Evolutionary conservation across 2,888 invertebrate species (phyloP).

Genomic region (Folsomia manolachei): DNA sequence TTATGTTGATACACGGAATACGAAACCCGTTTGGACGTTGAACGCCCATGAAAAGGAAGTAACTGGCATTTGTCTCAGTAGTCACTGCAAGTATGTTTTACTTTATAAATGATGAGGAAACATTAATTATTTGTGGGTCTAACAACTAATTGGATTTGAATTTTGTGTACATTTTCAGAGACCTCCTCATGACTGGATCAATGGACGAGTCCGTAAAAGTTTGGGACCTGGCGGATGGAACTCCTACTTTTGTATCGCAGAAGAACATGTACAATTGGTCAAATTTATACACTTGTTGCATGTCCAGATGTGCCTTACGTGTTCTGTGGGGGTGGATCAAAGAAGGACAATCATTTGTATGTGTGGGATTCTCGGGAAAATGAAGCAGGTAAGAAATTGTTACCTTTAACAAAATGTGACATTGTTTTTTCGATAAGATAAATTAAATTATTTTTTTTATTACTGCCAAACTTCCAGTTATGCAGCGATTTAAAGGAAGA

Average conservation of each 20-base stretch:
- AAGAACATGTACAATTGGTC: conserved; percentile 68
- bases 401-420: not conserved
- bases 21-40: conserved; percentile 67
- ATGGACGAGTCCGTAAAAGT: conserved; percentile 78
- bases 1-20: conserved; percentile 69
- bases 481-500: conserved; percentile 32
- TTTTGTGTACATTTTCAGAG: conserved; percentile 30
- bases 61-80: conserved; percentile 61
- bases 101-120: not conserved
- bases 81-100: conserved; percentile 31
- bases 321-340: conserved; percentile 81
- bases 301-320: conserved; percentile 79
- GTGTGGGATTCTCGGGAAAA: conserved; percentile 64
- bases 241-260: conserved; percentile 54
- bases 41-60: conserved; percentile 79
- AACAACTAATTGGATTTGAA: conserved; percentile 18
- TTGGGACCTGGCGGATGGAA: conserved; percentile 65
- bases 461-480: conserved; percentile 31
- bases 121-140: not conserved
- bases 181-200: conserved; percentile 70
- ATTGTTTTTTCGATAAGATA: not conserved
- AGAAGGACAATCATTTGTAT: conserved; percentile 70
- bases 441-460: not conserved
- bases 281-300: conserved; percentile 67
- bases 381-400: conserved; percentile 59